phyloP scores from a whole-genome alignment of 2,888 invertebrate genomes.

The Drosophila multiciliata region DNA sequence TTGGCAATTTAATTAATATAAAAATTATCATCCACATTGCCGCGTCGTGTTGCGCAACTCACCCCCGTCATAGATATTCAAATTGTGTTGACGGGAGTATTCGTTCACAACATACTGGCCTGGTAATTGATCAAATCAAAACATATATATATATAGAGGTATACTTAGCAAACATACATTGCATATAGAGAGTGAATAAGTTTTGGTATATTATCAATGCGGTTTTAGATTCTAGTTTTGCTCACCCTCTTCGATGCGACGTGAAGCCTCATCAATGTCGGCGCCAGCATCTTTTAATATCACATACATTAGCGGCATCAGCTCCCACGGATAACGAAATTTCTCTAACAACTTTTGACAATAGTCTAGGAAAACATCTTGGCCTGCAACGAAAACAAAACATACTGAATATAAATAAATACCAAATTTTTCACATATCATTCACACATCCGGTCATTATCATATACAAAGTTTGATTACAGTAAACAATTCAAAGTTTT shows the following conservation, averaged over 20 bases:
- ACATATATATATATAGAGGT: conserved; percentile 41
- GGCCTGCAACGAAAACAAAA: conserved; percentile 83
- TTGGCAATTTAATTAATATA: conserved; percentile 52
- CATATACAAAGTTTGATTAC: conserved; percentile 36
- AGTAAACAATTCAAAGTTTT: conserved; percentile 38
- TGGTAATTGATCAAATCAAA: conserved; percentile 77
- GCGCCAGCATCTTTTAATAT: conserved; percentile 91
- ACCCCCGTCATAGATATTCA: conserved; percentile 91
- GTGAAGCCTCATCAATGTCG: conserved; percentile 90
- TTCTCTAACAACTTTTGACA: conserved; percentile 91
- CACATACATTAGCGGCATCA: conserved; percentile 92
- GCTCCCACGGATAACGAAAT: conserved; percentile 92
- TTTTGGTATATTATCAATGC: neutral
- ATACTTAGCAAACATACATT: conserved; percentile 9
- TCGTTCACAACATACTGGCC: conserved; percentile 91
- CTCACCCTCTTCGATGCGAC: conserved; percentile 91
- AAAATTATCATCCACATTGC: conserved; percentile 92
- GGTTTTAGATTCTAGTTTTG: conserved; percentile 23
- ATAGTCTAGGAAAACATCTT: conserved; percentile 89
- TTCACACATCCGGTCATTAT: conserved; percentile 29
- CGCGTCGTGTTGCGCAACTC: conserved; percentile 91
- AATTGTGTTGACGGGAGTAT: conserved; percentile 90
- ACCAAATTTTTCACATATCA: conserved; percentile 3
- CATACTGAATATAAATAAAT: conserved; percentile 26
- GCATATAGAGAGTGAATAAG: conserved; percentile 1